Evolutionary conservation across 2,888 invertebrate species (phyloP), one percentile per base, ranked within the genome.

Genomic region (Shargacucullia verbasci): DNA sequence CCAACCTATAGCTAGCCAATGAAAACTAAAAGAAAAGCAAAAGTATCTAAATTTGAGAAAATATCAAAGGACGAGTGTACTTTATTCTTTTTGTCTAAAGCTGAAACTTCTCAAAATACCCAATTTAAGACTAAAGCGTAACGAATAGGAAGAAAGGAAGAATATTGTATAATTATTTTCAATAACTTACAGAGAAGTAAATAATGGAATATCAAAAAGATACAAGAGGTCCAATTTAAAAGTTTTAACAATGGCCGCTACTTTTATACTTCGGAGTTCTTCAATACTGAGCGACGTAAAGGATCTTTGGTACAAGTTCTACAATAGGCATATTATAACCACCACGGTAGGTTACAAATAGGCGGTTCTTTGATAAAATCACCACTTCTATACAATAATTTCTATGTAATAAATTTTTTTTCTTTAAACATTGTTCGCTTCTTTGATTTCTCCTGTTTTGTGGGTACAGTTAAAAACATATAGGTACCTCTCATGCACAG

Each of bases 211-310:
- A 57, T 48, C 55, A 53, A 58, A 50, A 62, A 60, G 59, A 66
- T 58, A 64, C 58, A 62, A 64, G 70, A 6, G 55, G 49, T 67
- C 65, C 71, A 80, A 82, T 81, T 78, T 76, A 68, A 69, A 82
- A 82, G 73, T 82, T 82, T 77, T 82, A 81, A 82, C 82, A 81
- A 82, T 75, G 75, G 57, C 47, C 59, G 52, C 54, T 70, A 56
- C 54, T 46, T 67, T 29, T 9, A 29, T 29, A 29, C 29, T 29
- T 59, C 46, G 46, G 41, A 57, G 54, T 60, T 67, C 64, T 52
- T 58, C 55, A 74, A 76, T 77, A 62, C 60, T 54, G 64, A 70
- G 66, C 69, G 54, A 61, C 47, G 57, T 50, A 68, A 76, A 70
- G 54, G 54, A 62, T 70, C 54, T 59, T 61, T 47, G 48, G 25